Base-by-base conservation (phyloP, 1,140 invertebrate genomes). In the Ostrea denselamellosa region DNA sequence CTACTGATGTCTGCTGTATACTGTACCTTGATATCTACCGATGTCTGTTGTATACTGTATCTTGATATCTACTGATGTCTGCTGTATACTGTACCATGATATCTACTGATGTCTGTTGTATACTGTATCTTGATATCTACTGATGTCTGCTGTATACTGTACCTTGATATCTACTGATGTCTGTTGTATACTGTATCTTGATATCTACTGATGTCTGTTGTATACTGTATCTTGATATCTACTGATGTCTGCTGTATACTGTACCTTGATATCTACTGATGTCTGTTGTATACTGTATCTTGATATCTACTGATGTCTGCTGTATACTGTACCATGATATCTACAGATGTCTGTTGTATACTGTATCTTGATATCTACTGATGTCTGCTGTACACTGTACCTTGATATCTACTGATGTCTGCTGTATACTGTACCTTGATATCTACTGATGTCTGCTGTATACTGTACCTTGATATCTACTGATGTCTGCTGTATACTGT, bases 131-230 rank as follows among this genome's bases (percentile, higher is more conserved):
- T 22, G 19, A 68, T 68, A 68, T 25, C 65, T 68, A n/a, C 22
- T 22, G 19, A 9, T 25, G 9, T 58, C 56, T 58, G n/a, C 19
- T 58, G 12, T 58, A 58, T 12, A 17, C 53, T 54, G 12, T 58
- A 58, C 56, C 12, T 58, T 58, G 56, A 58, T 58, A 58, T 58
- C 56, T 58, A 12, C 22, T 4, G 4, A 58, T n/a, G n/a, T n/a
- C 4, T 58, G n/a, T n/a, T n/a, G n/a, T n/a, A n/a, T n/a, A n/a
- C n/a, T n/a, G n/a, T 77, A 94, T 94, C 92, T 96, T 96, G 65
- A 96, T 94, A 91, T 99, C 99, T 90, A 99, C 54, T 56, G 54
- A 8, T 56, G 10, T 56, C 10, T 58, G 12, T 10, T 58, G 0
- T 12, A 19, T 58, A 58, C 8, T 12, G n/a, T 19, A 58, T 10